phyloP scores from a whole-genome alignment of 1,140 invertebrate genomes.

The Himalopsyche phryganea region DNA sequence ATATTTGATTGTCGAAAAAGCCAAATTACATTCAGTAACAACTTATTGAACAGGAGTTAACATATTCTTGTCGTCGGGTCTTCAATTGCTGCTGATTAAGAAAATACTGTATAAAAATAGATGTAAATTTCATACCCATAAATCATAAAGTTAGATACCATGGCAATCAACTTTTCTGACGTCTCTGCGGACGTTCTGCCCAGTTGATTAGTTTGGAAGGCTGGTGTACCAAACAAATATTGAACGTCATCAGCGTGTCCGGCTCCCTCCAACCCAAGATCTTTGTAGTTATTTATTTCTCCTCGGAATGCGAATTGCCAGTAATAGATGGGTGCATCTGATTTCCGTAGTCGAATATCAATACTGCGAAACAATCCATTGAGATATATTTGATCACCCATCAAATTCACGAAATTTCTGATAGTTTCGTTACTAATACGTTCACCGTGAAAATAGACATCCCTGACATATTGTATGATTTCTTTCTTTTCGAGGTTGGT shows the following conservation, averaged over 20 bases:
- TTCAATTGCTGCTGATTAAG: too few relatives aligned
- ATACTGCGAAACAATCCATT: not conserved
- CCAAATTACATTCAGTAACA: too few relatives aligned
- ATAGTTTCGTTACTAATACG: conserved; percentile 27
- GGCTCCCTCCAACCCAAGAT: conserved; percentile 40
- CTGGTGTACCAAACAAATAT: conserved; percentile 39
- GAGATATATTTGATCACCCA: conserved; percentile 12
- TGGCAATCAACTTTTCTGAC: conserved; percentile 39
- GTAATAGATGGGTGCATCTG: conserved; percentile 37
- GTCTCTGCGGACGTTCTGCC: conserved; percentile 38
- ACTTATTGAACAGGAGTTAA: too few relatives aligned
- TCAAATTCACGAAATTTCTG: conserved; percentile 7
- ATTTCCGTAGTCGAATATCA: not conserved
- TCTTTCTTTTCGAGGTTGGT: not conserved
- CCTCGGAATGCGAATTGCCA: conserved; percentile 44
- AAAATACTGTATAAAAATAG: too few relatives aligned
- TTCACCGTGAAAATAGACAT: conserved; percentile 31
- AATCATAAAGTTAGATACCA: conserved; percentile 55
- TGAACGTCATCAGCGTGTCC: conserved; percentile 45
- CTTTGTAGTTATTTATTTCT: conserved; percentile 44
- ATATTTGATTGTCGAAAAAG: too few relatives aligned
- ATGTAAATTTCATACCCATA: conserved; percentile 39
- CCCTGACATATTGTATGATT: conserved; percentile 6
- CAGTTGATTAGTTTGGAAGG: conserved; percentile 33
- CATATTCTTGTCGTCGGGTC: too few relatives aligned